A percentile compares a stretch with the other conserved stretches of the same genome.
These are phyloP conservation scores for Armadillidium nasatum DNA, from an alignment of 1,140 invertebrate genomes.

Conservation along the genomic window DNA sequence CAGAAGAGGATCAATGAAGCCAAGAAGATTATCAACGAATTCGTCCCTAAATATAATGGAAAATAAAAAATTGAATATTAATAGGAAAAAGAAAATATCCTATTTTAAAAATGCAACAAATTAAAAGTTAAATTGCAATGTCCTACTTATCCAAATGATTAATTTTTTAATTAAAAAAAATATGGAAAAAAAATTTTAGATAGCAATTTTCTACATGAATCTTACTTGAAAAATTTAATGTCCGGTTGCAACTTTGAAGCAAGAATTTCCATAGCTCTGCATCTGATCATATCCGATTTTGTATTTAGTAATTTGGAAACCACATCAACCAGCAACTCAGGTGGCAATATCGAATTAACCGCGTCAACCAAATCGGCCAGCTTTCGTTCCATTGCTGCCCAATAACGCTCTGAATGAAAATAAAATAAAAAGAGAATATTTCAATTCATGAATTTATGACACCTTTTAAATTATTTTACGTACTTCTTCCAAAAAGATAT, in stretches of 20 bases:
- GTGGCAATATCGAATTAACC: slow-evolving; percentile 68
- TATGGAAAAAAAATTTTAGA: no score
- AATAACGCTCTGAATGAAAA: slow-evolving; percentile 27
- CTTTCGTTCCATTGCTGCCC: slow-evolving; percentile 36
- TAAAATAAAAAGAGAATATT: slow-evolving; percentile 12
- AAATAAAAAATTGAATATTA: no score
- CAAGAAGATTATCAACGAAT: not conserved
- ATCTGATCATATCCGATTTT: slow-evolving; percentile 62
- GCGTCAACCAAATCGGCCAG: slow-evolving; percentile 46
- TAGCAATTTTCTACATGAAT: no score
- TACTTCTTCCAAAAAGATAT: no score
- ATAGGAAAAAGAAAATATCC: no score
- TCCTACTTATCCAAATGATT: no score
- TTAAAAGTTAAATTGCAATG: no score
- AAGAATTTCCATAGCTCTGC: slow-evolving; percentile 76
- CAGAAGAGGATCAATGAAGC: not conserved
- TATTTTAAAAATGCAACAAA: no score
- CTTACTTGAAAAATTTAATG: slow-evolving; percentile 52
- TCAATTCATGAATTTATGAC: not conserved
- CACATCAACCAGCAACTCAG: slow-evolving; percentile 69
- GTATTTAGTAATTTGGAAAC: slow-evolving; percentile 66
- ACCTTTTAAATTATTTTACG: no score
- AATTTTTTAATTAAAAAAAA: no score
- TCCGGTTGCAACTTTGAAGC: slow-evolving; percentile 69
- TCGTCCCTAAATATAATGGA: not conserved